Base-by-base conservation (phyloP, 2,113 vertebrate genomes). In the Heliornis fulica region DNA sequence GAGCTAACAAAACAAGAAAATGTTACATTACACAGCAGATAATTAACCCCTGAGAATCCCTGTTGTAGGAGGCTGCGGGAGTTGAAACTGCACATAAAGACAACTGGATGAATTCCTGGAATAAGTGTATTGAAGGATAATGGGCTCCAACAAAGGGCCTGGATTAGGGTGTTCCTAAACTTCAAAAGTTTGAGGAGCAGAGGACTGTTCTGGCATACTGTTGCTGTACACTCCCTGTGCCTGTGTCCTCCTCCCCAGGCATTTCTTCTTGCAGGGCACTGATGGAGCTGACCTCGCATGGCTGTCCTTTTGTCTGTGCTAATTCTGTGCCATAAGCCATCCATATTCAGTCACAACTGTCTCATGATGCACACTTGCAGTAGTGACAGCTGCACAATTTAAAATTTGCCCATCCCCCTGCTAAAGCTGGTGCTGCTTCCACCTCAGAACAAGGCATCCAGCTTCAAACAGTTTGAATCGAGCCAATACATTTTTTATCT, bases 11-110 rank as follows among this genome's bases (percentile, higher is more conserved):
- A 66, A 5, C 4, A 69, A 66, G 15, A 40, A 87, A 45, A 63
- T 13, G 1, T 41, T 72, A 63, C 0, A 0, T 71, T 31, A 61
- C 32, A 31, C 4, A 71, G 20, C n/a, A 51, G 29, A 68, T 32
- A 40, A n/a, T 48, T 76, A 11, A 48, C 15, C 22, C 60, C 51
- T 69, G 71, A 60, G 70, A 84, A 45, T 81, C 50, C 31, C 10
- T 78, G 28, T 57, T 43, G 38, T 10, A 22, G 53, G 29, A 41
- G 13, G 13, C 40, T 71, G 19, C 0, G 0, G 15, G 6, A 59
- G 11, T 36, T 65, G 81, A 46, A 72, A 64, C 15, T 23, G 11
- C 23, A 4, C 32, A 3, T 7, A 51, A 71, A 63, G 18, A 20
- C 0, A 0, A 26, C 11, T 2, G 1, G 43, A 48, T 45, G 38